Conservation (phyloP, 2,797 vertebrate genomes). For the Tapirus indicus region DNA sequence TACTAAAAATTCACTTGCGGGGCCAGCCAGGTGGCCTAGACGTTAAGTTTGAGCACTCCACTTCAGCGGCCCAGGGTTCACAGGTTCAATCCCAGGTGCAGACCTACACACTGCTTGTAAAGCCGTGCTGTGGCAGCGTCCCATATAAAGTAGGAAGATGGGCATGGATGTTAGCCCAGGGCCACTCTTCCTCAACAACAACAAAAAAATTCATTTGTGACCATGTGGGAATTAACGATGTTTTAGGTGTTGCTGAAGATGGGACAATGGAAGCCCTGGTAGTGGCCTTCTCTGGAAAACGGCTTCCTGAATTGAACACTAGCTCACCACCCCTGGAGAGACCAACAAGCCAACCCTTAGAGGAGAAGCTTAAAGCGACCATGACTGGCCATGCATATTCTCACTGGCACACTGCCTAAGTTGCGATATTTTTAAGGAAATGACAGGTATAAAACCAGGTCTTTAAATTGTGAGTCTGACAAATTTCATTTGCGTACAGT, state of each 20-base stretch:
- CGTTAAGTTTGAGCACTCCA: too few relatives aligned
- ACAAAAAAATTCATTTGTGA: background rate
- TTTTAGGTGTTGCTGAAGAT: background rate
- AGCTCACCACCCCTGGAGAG: background rate
- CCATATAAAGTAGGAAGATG: too few relatives aligned
- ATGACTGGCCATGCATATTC: background rate
- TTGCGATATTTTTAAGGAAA: background rate
- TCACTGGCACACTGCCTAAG: background rate
- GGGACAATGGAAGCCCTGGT: background rate
- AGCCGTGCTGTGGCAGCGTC: too few relatives aligned
- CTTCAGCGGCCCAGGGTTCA: too few relatives aligned
- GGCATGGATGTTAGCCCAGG: too few relatives aligned
- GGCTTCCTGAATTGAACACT: too few relatives aligned
- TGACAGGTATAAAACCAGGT: background rate
- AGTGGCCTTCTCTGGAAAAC: background rate
- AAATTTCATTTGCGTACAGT: background rate
- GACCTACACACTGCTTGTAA: too few relatives aligned
- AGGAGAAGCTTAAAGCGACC: background rate
- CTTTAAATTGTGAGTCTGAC: constrained; percentile 16
- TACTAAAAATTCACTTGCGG: too few relatives aligned
- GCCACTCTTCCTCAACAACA: too few relatives aligned
- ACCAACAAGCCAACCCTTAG: background rate
- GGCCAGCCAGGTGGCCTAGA: too few relatives aligned
- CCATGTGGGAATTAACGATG: background rate
- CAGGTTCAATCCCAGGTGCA: too few relatives aligned